Conservation (phyloP, 64 coral and sea anemone species). For the Acropora yongei region DNA sequence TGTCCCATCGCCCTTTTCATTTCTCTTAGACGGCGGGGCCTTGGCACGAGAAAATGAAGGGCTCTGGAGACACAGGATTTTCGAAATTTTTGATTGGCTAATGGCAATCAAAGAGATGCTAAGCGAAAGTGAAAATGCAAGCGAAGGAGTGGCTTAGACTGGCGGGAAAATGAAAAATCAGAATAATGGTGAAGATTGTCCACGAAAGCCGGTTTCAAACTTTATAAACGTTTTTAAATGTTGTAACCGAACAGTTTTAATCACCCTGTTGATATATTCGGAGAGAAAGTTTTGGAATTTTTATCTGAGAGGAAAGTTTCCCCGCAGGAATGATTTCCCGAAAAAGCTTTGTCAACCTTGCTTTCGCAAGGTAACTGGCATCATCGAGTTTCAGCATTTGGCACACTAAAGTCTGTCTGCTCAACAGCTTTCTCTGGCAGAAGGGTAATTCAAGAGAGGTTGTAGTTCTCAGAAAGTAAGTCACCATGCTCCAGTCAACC, state of each 20-base stretch:
- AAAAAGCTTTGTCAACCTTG: not conserved
- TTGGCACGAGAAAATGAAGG: not conserved
- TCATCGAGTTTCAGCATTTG: not conserved
- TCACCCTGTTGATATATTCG: not conserved
- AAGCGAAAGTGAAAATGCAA: not conserved
- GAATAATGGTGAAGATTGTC: not conserved
- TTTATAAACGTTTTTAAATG: not conserved
- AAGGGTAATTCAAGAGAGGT: not conserved
- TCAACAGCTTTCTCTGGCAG: not conserved
- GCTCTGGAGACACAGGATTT: not conserved
- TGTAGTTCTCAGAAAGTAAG: not conserved
- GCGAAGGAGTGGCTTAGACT: not conserved
- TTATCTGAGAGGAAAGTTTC: not conserved
- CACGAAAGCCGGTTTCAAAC: constrained; percentile 5
- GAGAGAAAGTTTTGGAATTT: not conserved
- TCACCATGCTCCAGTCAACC: not conserved
- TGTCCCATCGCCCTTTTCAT: too few relatives aligned
- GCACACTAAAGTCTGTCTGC: not conserved
- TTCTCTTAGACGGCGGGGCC: not conserved
- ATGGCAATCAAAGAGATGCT: not conserved
- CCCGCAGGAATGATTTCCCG: not conserved
- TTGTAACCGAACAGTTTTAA: constrained; percentile 6
- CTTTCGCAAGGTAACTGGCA: not conserved
- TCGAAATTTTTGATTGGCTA: not conserved
- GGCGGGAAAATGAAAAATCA: not conserved